Percentiles rank a stretch among this genome's conserved stretches.
phyloP scores from a whole-genome alignment of 2,888 invertebrate genomes.

The Gasteruption jaculator region DNA sequence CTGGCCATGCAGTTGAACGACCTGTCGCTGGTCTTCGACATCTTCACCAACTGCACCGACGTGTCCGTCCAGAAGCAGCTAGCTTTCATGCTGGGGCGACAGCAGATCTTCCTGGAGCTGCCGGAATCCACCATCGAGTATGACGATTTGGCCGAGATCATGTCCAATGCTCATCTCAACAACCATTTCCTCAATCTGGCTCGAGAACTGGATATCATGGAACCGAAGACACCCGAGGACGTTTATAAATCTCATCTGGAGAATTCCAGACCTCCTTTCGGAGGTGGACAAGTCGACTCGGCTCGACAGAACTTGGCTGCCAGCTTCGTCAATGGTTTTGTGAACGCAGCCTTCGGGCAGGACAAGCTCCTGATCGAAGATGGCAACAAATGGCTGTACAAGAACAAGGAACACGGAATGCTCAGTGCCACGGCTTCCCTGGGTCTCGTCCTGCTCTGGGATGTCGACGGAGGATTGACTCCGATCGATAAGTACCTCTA shows the following conservation, averaged over 20 bases:
- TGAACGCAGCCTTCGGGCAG: slow-evolving; percentile 95
- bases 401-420: slow-evolving; percentile 98
- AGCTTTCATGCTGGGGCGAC: slow-evolving; percentile 93
- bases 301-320: slow-evolving; percentile 95
- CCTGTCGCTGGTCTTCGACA: slow-evolving; percentile 72
- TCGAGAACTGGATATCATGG: slow-evolving; percentile 97
- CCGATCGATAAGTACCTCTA: slow-evolving; percentile 98
- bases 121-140: slow-evolving; percentile 62
- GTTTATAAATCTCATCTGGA: slow-evolving; percentile 98
- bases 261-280: slow-evolving; percentile 71
- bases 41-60: slow-evolving; percentile 82
- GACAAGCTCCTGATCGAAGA: slow-evolving; percentile 92
- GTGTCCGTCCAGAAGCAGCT: slow-evolving; percentile 85
- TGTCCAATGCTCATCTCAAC: slow-evolving; percentile 91
- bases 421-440: slow-evolving; percentile 95
- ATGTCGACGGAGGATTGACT: slow-evolving; percentile 95
- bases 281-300: slow-evolving; percentile 82
- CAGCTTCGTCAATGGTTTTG: slow-evolving; percentile 98
- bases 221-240: slow-evolving; percentile 98
- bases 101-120: slow-evolving; percentile 84
- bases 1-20: slow-evolving; percentile 89
- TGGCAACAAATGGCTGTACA: slow-evolving; percentile 76
- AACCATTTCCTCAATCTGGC: slow-evolving; percentile 89
- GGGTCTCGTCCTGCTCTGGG: slow-evolving; percentile 95
- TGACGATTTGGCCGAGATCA: slow-evolving; percentile 79